A percentile compares a stretch with the other conserved stretches of the same genome.
Conservation (phyloP, 2,797 vertebrate species). For the Oophaga sylvatica region DNA sequence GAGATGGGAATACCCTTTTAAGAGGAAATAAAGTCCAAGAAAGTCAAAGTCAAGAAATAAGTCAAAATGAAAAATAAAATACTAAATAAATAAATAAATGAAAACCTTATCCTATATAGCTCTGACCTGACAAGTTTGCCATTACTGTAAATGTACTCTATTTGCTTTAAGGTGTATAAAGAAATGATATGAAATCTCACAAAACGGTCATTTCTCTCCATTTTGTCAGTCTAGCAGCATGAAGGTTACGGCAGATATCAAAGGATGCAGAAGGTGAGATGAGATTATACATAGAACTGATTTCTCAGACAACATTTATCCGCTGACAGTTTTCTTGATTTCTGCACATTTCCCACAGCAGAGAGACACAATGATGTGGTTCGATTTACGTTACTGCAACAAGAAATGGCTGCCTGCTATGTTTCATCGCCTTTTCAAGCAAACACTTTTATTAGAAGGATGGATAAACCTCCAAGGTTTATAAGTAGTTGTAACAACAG, state of each 20-base stretch:
- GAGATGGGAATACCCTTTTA: too few species aligned
- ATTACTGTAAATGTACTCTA: neutral
- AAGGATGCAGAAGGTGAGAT: neutral
- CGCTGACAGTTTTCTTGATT: neutral
- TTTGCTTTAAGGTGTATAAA: neutral
- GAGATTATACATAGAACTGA: neutral
- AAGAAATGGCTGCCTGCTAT: constrained; percentile 28
- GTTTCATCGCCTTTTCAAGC: constrained; percentile 29
- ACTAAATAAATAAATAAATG: neutral
- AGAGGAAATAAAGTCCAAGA: too few species aligned
- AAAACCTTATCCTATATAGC: neutral
- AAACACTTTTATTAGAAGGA: constrained; percentile 44
- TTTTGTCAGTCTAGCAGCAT: too few species aligned
- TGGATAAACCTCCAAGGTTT: constrained; percentile 42
- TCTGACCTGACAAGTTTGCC: neutral
- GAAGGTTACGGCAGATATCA: neutral
- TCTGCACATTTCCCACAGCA: neutral
- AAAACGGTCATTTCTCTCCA: neutral
- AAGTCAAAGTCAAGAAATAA: too few species aligned
- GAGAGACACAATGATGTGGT: neutral
- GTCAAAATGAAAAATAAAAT: neutral
- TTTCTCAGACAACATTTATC: neutral
- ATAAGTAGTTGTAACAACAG: constrained; percentile 32
- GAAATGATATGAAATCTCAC: neutral
- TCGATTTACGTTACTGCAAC: neutral